Evolutionary conservation across 2,888 invertebrate species (phyloP), one percentile per base, ranked within the genome.

Genomic region (Luperina testacea): DNA sequence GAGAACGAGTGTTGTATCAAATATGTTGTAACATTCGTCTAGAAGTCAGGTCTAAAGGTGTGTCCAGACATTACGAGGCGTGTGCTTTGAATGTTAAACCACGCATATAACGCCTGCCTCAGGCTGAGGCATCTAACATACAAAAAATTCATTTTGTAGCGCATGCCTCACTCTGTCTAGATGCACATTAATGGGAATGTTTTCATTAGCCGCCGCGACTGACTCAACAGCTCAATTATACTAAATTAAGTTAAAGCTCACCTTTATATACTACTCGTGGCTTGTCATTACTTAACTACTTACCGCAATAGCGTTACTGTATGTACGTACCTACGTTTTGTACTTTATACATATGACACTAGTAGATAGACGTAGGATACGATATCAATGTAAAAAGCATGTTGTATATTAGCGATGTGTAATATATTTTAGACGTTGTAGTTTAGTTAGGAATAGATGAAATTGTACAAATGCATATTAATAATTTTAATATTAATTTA

Each of bases 401-500:
- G 94, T 94, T 96, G 95, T 96, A 96, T 92, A 95, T 93, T 96
- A 96, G 95, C 92, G 91, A 93, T 94, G 94, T 96, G 95, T 96
- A 95, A 94, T 95, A 96, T 96, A 96, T 94, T 95, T 93, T 96
- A 95, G 94, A 92, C 91, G 94, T 95, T 91, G 93, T 96, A 95
- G 95, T 85, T 92, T 96, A 96, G 96, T 92, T 96, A 96, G 96
- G 95, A 92, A 94, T 97, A 97, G 96, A 94, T 93, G 93, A 95
- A 96, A 96, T 96, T 97, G 96, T 97, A 97, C 96, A 97, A 96
- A 96, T 94, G 95, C 96, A 95, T 96, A 95, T 95, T 94, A 94
- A 94, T 95, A 96, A 95, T 94, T 95, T 96, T 95, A 94, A 92
- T 94, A 95, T 92, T 94, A 95, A 96, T 94, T 96, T 96, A 96